Evolutionary conservation across 2,888 invertebrate genomes (phyloP).

Genomic region (Cephus runcator): DNA sequence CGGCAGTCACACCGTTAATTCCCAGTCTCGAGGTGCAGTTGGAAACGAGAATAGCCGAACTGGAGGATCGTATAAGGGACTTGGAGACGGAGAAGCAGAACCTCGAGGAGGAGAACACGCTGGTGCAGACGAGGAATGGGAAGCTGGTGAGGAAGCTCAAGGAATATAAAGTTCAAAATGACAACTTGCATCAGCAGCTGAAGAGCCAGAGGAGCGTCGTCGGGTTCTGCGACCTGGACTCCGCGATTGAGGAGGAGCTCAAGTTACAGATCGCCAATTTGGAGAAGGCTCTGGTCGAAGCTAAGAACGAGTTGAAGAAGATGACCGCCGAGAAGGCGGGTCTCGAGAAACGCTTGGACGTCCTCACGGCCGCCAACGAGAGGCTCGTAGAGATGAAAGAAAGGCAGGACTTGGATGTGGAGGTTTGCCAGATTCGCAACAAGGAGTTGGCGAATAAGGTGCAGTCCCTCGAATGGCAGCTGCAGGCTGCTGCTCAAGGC

Average conservation of each 20-base stretch:
- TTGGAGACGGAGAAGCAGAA: conserved; percentile 71
- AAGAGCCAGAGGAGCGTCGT: conserved; percentile 68
- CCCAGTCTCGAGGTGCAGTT: conserved; percentile 49
- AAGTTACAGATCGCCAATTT: conserved; percentile 74
- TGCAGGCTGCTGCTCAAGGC: conserved; percentile 26
- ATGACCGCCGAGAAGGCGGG: conserved; percentile 76
- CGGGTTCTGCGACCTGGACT: conserved; percentile 75
- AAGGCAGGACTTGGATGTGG: conserved; percentile 80
- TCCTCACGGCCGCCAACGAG: conserved; percentile 80
- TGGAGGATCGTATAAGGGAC: conserved; percentile 71
- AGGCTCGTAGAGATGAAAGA: conserved; percentile 84
- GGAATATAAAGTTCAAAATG: conserved; percentile 79
- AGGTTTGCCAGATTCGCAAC: conserved; percentile 78
- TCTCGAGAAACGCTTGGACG: conserved; percentile 77
- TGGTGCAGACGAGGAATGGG: conserved; percentile 76
- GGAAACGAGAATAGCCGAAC: conserved; percentile 67
- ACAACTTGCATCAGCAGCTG: conserved; percentile 70
- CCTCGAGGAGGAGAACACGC: conserved; percentile 72
- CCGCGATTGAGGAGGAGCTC: conserved; percentile 85
- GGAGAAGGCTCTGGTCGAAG: conserved; percentile 74
- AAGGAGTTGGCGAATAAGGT: conserved; percentile 77
- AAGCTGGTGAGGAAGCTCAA: conserved; percentile 88
- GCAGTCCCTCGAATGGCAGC: conserved; percentile 64
- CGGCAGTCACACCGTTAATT: conserved; percentile 25
- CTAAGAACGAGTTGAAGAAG: conserved; percentile 70